Evolutionary conservation across 2,888 invertebrate genomes (phyloP).

Genomic region (Drosophila fungiperda): DNA sequence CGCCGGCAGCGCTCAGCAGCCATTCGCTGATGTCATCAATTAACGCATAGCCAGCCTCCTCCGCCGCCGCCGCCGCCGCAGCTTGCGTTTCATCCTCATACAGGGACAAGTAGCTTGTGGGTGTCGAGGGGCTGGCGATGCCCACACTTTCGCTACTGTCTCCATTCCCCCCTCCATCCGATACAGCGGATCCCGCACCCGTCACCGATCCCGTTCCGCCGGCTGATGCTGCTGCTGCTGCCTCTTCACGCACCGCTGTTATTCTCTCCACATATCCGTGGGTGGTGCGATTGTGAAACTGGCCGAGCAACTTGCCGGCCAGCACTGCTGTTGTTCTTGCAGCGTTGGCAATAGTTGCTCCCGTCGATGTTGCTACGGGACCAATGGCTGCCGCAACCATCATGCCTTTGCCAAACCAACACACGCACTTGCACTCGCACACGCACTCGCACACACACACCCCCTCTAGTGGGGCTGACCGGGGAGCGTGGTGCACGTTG

Average conservation of each 20-base stretch:
- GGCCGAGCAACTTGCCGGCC: slow-evolving; percentile 52
- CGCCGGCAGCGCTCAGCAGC: slow-evolving; percentile 56
- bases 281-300: slow-evolving; percentile 42
- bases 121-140: slow-evolving; percentile 41
- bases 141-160: slow-evolving; percentile 21
- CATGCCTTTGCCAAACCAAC: slow-evolving; percentile 23
- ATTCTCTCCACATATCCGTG: slow-evolving; percentile 6
- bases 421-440: slow-evolving; percentile 8
- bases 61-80: slow-evolving; percentile 54
- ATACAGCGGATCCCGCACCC: not conserved
- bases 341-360: slow-evolving; percentile 32
- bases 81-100: slow-evolving; percentile 62
- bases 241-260: not conserved
- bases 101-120: slow-evolving; percentile 48
- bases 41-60: slow-evolving; percentile 64
- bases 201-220: not conserved
- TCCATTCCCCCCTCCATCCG: not conserved
- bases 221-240: not conserved
- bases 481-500: slow-evolving; percentile 42
- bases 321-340: slow-evolving; percentile 37
- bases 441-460: slow-evolving; percentile 12
- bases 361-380: slow-evolving; percentile 27
- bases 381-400: slow-evolving; percentile 51
- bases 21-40: slow-evolving; percentile 74
- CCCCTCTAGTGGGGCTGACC: slow-evolving; percentile 50